These are phyloP conservation scores for Ceyx cyanopectus DNA, from an alignment of 2,113 vertebrate genomes.

Conservation along the genomic window DNA sequence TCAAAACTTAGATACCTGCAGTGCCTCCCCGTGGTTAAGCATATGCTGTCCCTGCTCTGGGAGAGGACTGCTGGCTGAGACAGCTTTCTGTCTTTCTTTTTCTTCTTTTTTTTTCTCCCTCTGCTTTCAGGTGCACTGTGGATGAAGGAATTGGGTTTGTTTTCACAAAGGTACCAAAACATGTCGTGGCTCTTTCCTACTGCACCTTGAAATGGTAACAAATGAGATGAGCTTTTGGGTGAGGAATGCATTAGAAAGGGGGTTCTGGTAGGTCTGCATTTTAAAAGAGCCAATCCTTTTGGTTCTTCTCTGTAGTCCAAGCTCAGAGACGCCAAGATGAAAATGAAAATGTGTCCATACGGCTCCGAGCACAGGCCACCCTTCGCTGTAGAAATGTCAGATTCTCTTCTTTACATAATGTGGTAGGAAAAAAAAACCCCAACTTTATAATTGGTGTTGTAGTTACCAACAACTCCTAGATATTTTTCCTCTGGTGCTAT, in stretches of 20 bases:
- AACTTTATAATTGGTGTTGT: neutral
- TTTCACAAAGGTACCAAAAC: neutral
- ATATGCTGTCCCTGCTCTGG: neutral
- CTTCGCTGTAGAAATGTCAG: neutral
- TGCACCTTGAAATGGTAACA: neutral
- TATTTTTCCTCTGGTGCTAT: neutral
- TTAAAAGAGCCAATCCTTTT: neutral
- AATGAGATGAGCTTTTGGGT: fast-evolving
- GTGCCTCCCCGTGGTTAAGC: neutral
- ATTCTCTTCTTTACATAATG: neutral
- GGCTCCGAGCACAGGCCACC: neutral
- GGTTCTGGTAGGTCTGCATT: neutral
- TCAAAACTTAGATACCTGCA: neutral
- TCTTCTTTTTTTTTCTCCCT: neutral
- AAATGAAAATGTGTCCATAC: neutral
- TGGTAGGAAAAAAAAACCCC: neutral
- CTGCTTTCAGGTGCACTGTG: neutral
- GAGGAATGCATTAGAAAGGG: neutral
- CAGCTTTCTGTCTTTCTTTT: no score
- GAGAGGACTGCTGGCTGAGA: neutral
- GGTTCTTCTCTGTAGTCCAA: neutral
- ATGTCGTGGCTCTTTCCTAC: neutral
- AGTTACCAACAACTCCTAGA: neutral
- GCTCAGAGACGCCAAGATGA: neutral
- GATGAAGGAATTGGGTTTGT: neutral